Evolutionary conservation across 2,797 vertebrate genomes (phyloP).

Genomic region (Pseudomugil gertrudae): DNA sequence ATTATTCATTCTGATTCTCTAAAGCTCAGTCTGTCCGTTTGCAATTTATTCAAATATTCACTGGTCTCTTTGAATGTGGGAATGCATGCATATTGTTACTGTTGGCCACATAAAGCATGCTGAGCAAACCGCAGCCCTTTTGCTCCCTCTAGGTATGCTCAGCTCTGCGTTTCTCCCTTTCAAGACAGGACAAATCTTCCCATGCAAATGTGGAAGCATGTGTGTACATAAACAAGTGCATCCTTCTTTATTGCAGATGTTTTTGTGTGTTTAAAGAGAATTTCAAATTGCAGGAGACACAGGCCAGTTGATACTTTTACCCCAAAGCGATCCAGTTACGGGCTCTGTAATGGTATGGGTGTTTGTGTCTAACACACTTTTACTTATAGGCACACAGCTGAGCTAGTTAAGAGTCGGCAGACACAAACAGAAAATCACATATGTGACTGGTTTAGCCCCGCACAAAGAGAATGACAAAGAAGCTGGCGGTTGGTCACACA

Average conservation of each 20-base stretch:
- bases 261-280: conserved; percentile 86
- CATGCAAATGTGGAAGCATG: conserved; percentile 42
- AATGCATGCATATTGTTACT: conserved; percentile 65
- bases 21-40: conserved; percentile 67
- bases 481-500: conserved; percentile 26
- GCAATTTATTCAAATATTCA: conserved; percentile 76
- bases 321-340: conserved; percentile 84
- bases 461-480: conserved; percentile 34
- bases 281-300: conserved; percentile 74
- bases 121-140: conserved; percentile 54
- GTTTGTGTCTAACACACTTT: conserved; percentile 87
- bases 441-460: conserved; percentile 16
- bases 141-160: conserved; percentile 50
- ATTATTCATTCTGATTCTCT: conserved; percentile 72
- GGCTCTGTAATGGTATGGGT: conserved; percentile 84
- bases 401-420: conserved; percentile 88
- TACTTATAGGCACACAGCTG: conserved; percentile 93
- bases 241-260: conserved; percentile 61
- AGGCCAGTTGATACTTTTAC: conserved; percentile 80
- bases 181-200: conserved; percentile 54
- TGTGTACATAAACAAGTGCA: conserved; percentile 27
- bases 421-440: conserved; percentile 16
- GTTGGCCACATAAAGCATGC: conserved; percentile 57
- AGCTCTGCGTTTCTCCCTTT: conserved; percentile 52
- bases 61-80: conserved; percentile 70